Percentiles rank a stretch among this genome's conserved stretches.
These are phyloP conservation scores for Lycopodina hypogea DNA, from an alignment of 37 sponge, comb jelly and placozoan species.

Conservation along the genomic window DNA sequence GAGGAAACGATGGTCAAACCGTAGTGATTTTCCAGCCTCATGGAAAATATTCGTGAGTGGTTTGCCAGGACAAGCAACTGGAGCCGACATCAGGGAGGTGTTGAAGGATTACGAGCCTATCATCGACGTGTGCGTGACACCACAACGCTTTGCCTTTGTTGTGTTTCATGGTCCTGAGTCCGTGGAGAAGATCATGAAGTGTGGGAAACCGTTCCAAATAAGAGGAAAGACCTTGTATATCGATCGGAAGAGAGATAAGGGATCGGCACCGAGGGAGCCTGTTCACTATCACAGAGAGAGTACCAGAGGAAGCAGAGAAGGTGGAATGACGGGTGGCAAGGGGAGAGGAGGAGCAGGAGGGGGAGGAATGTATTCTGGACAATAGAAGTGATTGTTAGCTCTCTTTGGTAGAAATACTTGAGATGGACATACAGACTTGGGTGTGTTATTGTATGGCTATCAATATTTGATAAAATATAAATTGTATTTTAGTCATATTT, in stretches of 20 bases:
- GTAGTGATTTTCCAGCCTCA: conserved; percentile 48
- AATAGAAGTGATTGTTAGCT: not conserved
- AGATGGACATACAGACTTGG: not conserved
- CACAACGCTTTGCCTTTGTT: conserved; percentile 92
- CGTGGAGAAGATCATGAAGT: conserved; percentile 57
- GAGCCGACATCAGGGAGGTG: conserved; percentile 60
- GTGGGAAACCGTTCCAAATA: conserved; percentile 39
- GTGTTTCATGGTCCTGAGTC: conserved; percentile 73
- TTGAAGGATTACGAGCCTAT: conserved; percentile 67
- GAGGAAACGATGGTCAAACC: conserved; percentile 19
- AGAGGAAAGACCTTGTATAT: conserved; percentile 69
- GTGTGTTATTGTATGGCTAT: not conserved
- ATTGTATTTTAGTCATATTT: no score
- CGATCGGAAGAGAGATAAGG: conserved; percentile 75
- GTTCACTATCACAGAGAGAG: conserved; percentile 3
- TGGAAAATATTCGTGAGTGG: conserved; percentile 91
- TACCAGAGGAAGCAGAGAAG: not conserved
- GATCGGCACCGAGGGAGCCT: conserved; percentile 1
- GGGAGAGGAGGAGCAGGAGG: conserved; percentile 19
- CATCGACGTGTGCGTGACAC: conserved; percentile 72
- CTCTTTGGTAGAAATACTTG: not conserved
- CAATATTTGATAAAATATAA: no score
- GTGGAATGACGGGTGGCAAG: not conserved
- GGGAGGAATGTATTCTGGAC: not conserved
- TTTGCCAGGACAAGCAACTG: conserved; percentile 61